Evolutionary conservation across 2,888 invertebrate genomes (phyloP), one percentile per base, ranked within the genome.

Genomic region (Stenolophus ochropezus): DNA sequence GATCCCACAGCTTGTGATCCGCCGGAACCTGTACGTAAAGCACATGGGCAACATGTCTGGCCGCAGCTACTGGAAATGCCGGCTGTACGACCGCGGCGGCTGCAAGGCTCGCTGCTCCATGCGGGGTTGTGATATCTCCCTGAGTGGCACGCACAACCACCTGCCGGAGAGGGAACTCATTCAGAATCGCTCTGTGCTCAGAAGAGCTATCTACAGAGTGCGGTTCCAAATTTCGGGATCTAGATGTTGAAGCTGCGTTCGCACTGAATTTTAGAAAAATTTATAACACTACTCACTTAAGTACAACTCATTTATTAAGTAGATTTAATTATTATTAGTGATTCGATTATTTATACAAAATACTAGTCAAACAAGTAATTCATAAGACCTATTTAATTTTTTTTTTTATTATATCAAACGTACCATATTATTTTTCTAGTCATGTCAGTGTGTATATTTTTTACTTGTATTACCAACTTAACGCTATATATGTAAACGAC

Each of bases 31-130:
- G 83, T 89, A 87, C 83, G 85, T 88, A 33, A 89, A 89, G 83
- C 89, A 89, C 76, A 84, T 88, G 82, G 88, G 88, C 83, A 85
- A 85, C 1, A 85, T 86, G 74, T 85, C 83, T n/a, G 86, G 86
- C 4, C 27, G 73, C 8, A 88, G 88, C 0, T 89, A 89, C 82
- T 89, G 89, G 88, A 89, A 89, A 83, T 89, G 89, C 81, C 85
- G 86, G 51, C 81, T 85, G 27, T 89, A 89, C 82, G 88, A 89
- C 79, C 84, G 84, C 18, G 87, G 88, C 3, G 74, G 82, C 11
- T 89, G 89, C 82, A 87, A 87, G 82, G 88, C 88, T 4, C 85
- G 89, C 82, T 87, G 87, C 75, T 84, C 85, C 8, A 85, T 87
- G 27, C 84, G 85, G 51, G 82, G 85, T 0, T 85, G 86, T 80